Evolutionary conservation across 2,888 invertebrate species (phyloP).

Genomic region (Papilio elwesi): DNA sequence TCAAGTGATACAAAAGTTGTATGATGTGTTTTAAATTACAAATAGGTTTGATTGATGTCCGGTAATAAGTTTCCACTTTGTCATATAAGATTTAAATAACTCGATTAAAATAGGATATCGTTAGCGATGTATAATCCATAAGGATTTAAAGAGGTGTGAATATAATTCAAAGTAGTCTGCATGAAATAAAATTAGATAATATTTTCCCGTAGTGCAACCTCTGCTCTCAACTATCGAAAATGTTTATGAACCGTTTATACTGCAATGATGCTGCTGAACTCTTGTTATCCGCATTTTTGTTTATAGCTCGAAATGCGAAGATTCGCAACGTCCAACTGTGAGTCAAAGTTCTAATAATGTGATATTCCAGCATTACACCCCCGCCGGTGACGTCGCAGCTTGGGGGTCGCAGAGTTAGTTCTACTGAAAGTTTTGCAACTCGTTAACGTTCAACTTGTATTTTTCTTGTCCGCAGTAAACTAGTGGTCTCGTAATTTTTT

Average conservation of each 20-base stretch:
- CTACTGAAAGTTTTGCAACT: slow-evolving; percentile 51
- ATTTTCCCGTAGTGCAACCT: too few species aligned
- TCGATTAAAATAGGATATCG: too few species aligned
- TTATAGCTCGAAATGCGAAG: not conserved
- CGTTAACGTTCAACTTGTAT: slow-evolving; percentile 50
- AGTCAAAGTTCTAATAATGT: slow-evolving; percentile 52
- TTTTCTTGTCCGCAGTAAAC: slow-evolving; percentile 37
- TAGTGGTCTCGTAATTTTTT: slow-evolving; percentile 28
- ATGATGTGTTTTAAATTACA: too few species aligned
- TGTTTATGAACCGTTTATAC: not conserved
- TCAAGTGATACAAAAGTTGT: too few species aligned
- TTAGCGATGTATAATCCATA: too few species aligned
- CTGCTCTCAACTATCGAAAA: too few species aligned
- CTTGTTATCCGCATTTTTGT: not conserved
- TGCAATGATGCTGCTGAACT: not conserved
- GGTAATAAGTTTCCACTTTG: too few species aligned
- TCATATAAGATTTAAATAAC: too few species aligned
- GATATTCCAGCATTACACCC: slow-evolving; percentile 53
- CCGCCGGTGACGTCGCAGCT: slow-evolving; percentile 47
- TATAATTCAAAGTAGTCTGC: too few species aligned
- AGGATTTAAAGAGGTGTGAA: too few species aligned
- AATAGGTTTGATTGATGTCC: too few species aligned
- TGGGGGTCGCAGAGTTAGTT: slow-evolving; percentile 43
- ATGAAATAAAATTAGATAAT: too few species aligned
- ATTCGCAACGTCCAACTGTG: slow-evolving; percentile 39